Base-by-base conservation (phyloP, 2,797 vertebrate genomes). In the Siniperca obscura region DNA sequence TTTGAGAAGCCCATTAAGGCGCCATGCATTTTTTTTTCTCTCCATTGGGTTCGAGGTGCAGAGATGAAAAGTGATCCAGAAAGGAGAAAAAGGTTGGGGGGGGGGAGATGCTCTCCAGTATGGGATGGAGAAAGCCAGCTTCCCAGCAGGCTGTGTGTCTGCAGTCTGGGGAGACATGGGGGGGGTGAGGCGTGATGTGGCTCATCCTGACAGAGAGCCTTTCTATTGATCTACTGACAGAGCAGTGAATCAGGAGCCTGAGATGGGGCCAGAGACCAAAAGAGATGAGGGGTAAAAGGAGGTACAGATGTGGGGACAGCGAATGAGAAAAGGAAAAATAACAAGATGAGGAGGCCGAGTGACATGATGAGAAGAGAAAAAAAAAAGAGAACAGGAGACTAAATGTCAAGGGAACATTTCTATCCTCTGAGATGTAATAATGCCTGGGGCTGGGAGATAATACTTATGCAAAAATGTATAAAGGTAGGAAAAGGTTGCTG, bases 161-260 rank as follows among this genome's bases (percentile, higher is more conserved):
- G 87, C 85, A 86, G 86, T 87, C 86, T 81, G 66, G 76, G 74
- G 77, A 74, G 85, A 71, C 73, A 53, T 30, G 48, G 55, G 7
- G 12, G 50, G 36, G 57, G 40, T 4, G 70, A n/a, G 67, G 64
- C 19, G 9, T 36, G 72, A 40, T 50, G 81, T 65, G 78, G 77
- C 84, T 89, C 84, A 82, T 80, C 60, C 88, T 93, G 87, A 93
- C 90, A 91, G 77, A 89, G 87, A 90, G 87, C 89, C 89, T 90
- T 86, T 87, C 86, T 91, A 94, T 94, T 94, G 95, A 96, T 94
- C 91, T 74, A 72, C 84, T 74, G 89, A 89, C 86, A 90, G 89
- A 89, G 91, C 92, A 80, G 91, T 94, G 93, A 92, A 94, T 93
- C 93, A 93, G 87, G 91, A 88, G 75, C 80, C 82, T 78, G 83